Evolutionary conservation across 2,113 vertebrate genomes (phyloP).

Genomic region (Pionites leucogaster): DNA sequence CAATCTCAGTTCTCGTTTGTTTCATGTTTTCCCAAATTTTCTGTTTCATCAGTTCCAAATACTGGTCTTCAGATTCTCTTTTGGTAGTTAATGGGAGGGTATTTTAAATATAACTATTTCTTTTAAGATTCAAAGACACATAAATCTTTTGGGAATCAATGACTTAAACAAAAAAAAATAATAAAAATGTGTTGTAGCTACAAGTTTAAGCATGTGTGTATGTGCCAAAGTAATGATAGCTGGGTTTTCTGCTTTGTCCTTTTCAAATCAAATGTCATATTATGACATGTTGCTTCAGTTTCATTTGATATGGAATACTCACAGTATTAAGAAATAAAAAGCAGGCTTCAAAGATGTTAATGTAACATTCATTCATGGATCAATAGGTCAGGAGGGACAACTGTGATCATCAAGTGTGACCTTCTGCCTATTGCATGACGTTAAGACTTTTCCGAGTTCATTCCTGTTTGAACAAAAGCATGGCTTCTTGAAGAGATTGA

Average conservation of each 20-base stretch:
- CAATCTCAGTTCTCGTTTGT: neutral
- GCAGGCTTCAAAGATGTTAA: neutral
- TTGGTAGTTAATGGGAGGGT: neutral
- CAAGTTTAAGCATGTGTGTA: neutral
- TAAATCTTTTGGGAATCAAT: neutral
- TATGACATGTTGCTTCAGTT: neutral
- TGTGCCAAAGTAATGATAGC: neutral
- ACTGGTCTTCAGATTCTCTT: neutral
- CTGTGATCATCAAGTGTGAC: constrained; percentile 28
- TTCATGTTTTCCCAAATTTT: neutral
- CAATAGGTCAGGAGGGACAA: constrained; percentile 7
- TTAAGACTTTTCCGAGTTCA: neutral
- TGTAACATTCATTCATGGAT: constrained; percentile 22
- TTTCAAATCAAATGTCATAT: neutral
- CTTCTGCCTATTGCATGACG: neutral
- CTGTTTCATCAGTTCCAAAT: neutral
- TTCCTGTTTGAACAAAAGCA: neutral
- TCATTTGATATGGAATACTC: neutral
- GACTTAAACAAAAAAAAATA: neutral
- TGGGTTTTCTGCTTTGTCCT: neutral
- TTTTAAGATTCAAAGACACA: neutral
- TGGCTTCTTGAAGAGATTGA: neutral
- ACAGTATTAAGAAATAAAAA: constrained; percentile 18
- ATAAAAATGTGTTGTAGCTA: neutral
- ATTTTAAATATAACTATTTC: constrained; percentile 19